These are phyloP conservation scores for Caenorhabditis angaria DNA, from an alignment of 2,888 invertebrate genomes.

Conservation along the genomic window DNA sequence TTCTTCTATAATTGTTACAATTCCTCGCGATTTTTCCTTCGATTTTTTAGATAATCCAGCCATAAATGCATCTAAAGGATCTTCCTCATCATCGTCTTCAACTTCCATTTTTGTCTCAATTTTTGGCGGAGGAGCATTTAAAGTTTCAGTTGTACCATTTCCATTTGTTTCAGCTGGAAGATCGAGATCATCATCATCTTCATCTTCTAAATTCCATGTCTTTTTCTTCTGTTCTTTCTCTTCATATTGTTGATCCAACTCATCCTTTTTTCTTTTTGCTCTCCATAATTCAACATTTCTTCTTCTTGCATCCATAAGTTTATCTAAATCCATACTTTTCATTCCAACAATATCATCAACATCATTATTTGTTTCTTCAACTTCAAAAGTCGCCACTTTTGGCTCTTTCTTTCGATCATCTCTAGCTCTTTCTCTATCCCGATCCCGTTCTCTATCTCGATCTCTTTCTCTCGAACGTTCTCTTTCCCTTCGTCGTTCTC, in stretches of 20 bases:
- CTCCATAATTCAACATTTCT: conserved; percentile 53
- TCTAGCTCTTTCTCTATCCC: conserved; percentile 10
- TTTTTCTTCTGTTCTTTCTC: conserved; percentile 74
- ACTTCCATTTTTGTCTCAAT: conserved; percentile 28
- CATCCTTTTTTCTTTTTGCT: conserved; percentile 43
- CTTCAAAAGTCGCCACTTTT: conserved; percentile 6
- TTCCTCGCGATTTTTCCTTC: conserved; percentile 10
- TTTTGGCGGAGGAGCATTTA: neutral
- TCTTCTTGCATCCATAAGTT: conserved; percentile 49
- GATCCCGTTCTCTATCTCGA: conserved; percentile 22
- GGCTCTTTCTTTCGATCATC: conserved; percentile 23
- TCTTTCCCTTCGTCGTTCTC: conserved; percentile 31
- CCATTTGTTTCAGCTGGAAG: neutral
- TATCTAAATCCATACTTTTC: conserved; percentile 41
- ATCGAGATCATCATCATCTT: conserved; percentile 75
- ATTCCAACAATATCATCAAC: conserved; percentile 25
- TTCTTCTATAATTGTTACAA: conserved; percentile 38
- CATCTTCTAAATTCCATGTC: conserved; percentile 95
- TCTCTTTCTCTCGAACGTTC: conserved; percentile 23
- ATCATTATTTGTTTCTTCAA: conserved; percentile 10
- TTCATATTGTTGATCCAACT: conserved; percentile 26
- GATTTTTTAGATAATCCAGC: conserved; percentile 73
- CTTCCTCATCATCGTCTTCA: conserved; percentile 82
- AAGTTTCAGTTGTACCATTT: neutral
- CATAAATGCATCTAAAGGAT: conserved; percentile 98